phyloP scores from a whole-genome alignment of 2,797 vertebrate genomes.

The Microctenopoma steveboyesi region DNA sequence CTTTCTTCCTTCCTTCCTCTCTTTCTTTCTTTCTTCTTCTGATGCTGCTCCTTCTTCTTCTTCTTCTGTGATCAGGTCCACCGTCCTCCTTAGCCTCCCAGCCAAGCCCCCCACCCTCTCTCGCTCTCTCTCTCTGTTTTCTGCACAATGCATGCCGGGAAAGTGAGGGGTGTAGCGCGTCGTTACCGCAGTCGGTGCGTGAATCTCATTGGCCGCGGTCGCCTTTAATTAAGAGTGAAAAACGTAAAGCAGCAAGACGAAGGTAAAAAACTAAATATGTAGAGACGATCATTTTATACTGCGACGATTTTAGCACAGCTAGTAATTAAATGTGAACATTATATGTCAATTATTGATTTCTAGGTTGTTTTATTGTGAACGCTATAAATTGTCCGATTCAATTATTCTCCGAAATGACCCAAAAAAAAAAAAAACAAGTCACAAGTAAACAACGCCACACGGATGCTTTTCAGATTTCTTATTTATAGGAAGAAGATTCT shows the following conservation, averaged over 20 bases:
- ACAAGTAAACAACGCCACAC: too few relatives aligned
- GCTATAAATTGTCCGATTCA: too few relatives aligned
- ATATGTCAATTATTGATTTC: too few relatives aligned
- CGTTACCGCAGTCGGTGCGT: conserved; percentile 59
- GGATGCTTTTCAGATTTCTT: too few relatives aligned
- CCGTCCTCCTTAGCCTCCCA: conserved; percentile 70
- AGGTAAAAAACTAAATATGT: too few relatives aligned
- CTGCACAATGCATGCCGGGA: conserved; percentile 83
- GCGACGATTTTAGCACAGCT: too few relatives aligned
- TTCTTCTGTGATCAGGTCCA: conserved; percentile 67
- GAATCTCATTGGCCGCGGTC: conserved; percentile 41
- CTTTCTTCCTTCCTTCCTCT: conserved; percentile 16
- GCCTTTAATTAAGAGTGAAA: conserved; percentile 5
- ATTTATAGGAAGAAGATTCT: too few relatives aligned
- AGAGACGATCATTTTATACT: too few relatives aligned
- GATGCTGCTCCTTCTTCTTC: conserved; percentile 36
- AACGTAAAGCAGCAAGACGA: neutral
- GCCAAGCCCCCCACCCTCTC: conserved; percentile 29
- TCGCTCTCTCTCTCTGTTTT: conserved; percentile 31
- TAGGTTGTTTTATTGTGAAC: too few relatives aligned
- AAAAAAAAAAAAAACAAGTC: too few relatives aligned
- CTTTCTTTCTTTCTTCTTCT: conserved; percentile 18
- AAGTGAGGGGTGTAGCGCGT: conserved; percentile 61
- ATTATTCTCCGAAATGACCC: too few relatives aligned
- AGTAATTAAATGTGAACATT: too few relatives aligned